Base-by-base conservation (phyloP, 37 sponge, comb jelly and placozoan species). In the Bolinopsis microptera region DNA sequence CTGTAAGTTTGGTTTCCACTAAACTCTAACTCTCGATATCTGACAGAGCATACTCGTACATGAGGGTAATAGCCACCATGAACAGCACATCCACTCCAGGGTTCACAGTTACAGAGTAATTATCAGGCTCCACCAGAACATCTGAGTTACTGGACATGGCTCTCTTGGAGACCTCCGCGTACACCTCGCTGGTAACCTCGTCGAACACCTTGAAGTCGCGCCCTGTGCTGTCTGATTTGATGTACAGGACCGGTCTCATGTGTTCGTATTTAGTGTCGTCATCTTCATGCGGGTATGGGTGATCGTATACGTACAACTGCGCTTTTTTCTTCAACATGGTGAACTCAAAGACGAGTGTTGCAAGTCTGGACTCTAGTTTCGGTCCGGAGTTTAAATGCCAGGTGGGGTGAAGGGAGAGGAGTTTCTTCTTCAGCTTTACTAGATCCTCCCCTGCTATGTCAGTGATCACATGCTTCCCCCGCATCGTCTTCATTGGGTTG, bases 161-260 rank as follows among this genome's bases (percentile, higher is more conserved):
- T n/a, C 74, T 22, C 74, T 26, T 70, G 28, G 74, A 24, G 74
- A 70, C 21, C 2, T 22, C 30, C 25, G 74, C 74, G 74, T 70
- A 70, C 74, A 70, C 74, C 74, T 70, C 74, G 26, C 30, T 70
- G 2, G 28, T 26, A 9, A 70, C 28, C 74, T 22, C 74, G 30
- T 70, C 74, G 30, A 70, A 70, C 74, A 70, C 74, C 26, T 70
- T 70, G 74, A 22, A 70, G 74, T 70, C 74, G 24, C 74, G 74
- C 2, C 28, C 74, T 24, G 28, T 70, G 74, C 3, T 28, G 74
- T 70, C 74, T n/a, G 74, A 70, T n/a, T 70, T 70, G 74, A 70
- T 26, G 74, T 28, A 26, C 28, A 70, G 26, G 16, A n/a, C 3
- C 3, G 74, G 74, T 26, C 30, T 8, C 26, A 70, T 22, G 74